phyloP scores from a whole-genome alignment of 2,113 vertebrate species.

The Menidia beryllina region DNA sequence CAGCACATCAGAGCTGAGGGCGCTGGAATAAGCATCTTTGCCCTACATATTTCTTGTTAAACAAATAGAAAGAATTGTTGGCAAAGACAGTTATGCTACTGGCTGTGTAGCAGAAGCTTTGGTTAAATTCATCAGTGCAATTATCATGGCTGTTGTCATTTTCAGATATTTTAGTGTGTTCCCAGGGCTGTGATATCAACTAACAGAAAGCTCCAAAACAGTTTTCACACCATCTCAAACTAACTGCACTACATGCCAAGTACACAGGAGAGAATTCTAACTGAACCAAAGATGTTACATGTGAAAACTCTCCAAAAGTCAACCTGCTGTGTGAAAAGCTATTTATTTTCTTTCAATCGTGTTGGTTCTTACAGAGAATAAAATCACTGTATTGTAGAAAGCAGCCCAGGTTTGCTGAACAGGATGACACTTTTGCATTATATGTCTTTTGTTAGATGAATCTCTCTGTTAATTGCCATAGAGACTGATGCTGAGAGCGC shows the following conservation, averaged over 20 bases:
- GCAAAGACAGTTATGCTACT: background rate
- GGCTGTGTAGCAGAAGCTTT: background rate
- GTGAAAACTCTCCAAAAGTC: background rate
- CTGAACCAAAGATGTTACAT: conserved; percentile 5
- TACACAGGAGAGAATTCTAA: background rate
- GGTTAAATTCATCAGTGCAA: background rate
- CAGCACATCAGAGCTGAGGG: too few relatives aligned
- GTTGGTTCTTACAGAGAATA: conserved; percentile 2
- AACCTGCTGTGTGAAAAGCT: conserved; percentile 6
- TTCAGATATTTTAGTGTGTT: background rate
- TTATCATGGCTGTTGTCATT: background rate
- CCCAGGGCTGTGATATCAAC: background rate
- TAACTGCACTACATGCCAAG: conserved; percentile 1
- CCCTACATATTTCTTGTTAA: background rate
- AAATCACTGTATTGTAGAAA: background rate
- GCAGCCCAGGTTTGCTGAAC: background rate
- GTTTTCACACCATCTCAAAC: background rate
- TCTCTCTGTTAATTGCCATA: conserved; percentile 36
- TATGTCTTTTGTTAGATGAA: conserved; percentile 13
- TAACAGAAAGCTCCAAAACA: background rate
- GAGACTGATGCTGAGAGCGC: conserved; percentile 21
- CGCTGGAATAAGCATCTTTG: too few relatives aligned
- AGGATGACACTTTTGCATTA: background rate
- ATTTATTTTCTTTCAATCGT: conserved; percentile 4
- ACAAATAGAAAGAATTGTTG: background rate